Conservation (phyloP, 2,888 invertebrate species). For the Ectemnius lituratus region DNA sequence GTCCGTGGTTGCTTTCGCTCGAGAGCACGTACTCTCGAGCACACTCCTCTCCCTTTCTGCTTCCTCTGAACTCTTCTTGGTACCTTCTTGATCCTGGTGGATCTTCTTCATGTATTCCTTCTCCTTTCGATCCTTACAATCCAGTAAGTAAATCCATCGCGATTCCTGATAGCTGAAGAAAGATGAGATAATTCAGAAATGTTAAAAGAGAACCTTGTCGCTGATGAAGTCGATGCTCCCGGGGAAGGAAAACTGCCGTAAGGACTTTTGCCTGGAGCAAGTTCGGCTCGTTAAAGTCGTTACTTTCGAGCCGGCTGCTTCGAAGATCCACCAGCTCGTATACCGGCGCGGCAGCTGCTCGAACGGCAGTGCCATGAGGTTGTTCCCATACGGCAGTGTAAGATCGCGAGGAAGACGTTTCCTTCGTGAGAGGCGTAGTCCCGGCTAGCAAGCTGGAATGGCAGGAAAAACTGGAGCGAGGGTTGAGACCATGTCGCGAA, state of each 20-base stretch:
- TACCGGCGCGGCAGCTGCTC: background rate
- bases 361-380: slow-evolving; percentile 12
- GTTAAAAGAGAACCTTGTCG: slow-evolving; percentile 15
- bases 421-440: slow-evolving; percentile 14
- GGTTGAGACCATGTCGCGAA: background rate
- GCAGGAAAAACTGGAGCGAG: background rate
- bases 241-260: slow-evolving; percentile 16
- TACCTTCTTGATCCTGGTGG: no score
- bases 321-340: no score
- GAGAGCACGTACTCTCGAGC: slow-evolving; percentile 19
- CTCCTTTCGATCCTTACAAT: slow-evolving; percentile 10
- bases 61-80: slow-evolving; percentile 18
- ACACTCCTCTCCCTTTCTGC: slow-evolving; percentile 31
- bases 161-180: slow-evolving; percentile 35
- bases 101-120: slow-evolving; percentile 7
- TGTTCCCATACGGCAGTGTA: background rate
- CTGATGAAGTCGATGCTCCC: slow-evolving; percentile 29
- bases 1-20: slow-evolving; percentile 34
- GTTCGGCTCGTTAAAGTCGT: background rate
- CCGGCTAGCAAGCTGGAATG: background rate
- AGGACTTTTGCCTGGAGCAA: background rate
- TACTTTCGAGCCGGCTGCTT: no score
- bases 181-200: slow-evolving; percentile 58
- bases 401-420: slow-evolving; percentile 12
- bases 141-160: no score